Evolutionary conservation across 2,888 invertebrate genomes (phyloP).

Genomic region (Hanleya hanleyi): DNA sequence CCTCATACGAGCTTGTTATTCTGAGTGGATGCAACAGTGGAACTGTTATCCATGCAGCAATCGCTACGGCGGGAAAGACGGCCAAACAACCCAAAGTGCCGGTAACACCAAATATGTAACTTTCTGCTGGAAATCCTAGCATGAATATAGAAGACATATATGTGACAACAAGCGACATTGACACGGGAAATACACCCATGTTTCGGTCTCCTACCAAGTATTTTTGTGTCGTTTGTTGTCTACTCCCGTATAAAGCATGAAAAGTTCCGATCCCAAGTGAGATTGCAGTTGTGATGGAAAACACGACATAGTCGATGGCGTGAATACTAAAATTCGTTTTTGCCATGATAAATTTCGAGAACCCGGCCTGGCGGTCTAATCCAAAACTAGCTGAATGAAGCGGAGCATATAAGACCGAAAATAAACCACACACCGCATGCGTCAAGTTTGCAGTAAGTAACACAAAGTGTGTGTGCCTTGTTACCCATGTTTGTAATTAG

Average conservation of each 20-base stretch:
- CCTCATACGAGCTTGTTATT: background rate
- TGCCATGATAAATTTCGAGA: too few species aligned
- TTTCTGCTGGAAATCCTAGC: constrained; percentile 48
- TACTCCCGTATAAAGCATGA: constrained; percentile 35
- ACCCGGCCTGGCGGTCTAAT: too few species aligned
- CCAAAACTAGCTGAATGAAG: too few species aligned
- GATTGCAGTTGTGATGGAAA: background rate
- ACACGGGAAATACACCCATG: constrained; percentile 50
- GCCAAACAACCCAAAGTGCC: background rate
- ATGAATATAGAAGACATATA: constrained; percentile 56
- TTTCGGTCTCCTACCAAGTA: constrained; percentile 49
- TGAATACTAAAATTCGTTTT: too few species aligned
- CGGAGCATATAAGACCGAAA: too few species aligned
- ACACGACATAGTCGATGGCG: background rate
- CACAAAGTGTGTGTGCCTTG: too few species aligned
- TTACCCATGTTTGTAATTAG: too few species aligned
- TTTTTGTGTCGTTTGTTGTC: constrained; percentile 39
- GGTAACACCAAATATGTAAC: constrained; percentile 39
- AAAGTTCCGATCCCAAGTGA: constrained; percentile 40
- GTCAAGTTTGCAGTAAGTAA: too few species aligned
- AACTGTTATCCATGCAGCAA: background rate
- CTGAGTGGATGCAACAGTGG: background rate
- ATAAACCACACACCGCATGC: too few species aligned
- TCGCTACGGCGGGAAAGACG: background rate
- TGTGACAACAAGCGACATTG: constrained; percentile 53